phyloP scores from a whole-genome alignment of 2,797 vertebrate genomes.

The Pseudochaenichthys georgianus region DNA sequence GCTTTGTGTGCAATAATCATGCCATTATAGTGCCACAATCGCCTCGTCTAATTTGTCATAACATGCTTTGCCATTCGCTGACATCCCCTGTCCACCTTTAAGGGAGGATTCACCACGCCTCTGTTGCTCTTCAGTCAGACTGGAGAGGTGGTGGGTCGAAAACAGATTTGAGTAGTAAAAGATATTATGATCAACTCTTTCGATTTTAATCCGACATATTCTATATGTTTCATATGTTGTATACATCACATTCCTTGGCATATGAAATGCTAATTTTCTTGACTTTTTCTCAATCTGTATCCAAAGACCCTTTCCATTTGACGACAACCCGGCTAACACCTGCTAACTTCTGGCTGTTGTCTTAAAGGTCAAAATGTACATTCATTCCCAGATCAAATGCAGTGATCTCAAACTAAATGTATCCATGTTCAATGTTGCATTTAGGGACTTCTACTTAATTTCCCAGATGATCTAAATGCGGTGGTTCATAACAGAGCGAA shows the following conservation, averaged over 20 bases:
- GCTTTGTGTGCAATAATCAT: slow-evolving; percentile 72
- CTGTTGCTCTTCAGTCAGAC: slow-evolving; percentile 29
- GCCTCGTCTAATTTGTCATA: slow-evolving; percentile 73
- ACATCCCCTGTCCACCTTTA: slow-evolving; percentile 47
- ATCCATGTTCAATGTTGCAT: background rate
- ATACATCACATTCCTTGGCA: no score
- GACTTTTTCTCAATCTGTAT: no score
- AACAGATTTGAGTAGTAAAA: background rate
- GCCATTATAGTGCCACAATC: slow-evolving; percentile 60
- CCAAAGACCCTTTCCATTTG: no score
- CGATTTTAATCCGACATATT: background rate
- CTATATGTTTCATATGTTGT: background rate
- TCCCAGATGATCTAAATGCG: background rate
- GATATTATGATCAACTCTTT: background rate
- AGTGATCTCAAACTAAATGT: background rate
- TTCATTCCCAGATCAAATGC: no score
- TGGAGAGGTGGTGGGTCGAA: background rate
- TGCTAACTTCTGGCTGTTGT: no score
- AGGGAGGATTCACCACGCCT: slow-evolving; percentile 45
- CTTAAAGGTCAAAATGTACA: no score
- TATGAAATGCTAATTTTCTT: no score
- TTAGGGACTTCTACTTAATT: no score
- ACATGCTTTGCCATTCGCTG: slow-evolving; percentile 65
- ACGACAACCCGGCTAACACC: no score
- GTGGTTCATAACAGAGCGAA: no score